phyloP scores from a whole-genome alignment of 2,888 invertebrate genomes.

The Petrolisthes cinctipes region DNA sequence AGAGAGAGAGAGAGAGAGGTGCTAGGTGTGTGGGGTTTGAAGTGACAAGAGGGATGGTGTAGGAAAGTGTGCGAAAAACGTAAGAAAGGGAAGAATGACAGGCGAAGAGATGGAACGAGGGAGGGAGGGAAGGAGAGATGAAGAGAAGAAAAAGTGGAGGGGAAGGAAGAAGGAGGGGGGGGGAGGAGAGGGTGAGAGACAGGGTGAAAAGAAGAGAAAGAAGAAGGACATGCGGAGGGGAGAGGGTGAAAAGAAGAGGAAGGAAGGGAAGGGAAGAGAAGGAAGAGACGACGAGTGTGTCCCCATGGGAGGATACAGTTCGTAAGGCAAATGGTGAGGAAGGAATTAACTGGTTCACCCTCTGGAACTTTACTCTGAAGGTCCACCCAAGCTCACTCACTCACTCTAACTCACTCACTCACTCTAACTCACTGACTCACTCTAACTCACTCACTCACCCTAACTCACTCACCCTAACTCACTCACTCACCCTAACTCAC shows the following conservation, averaged over 20 bases:
- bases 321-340: not conserved
- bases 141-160: constrained; percentile 1
- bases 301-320: not conserved
- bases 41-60: not conserved
- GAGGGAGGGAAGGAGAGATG: constrained; percentile 11
- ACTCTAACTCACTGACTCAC: not conserved
- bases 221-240: not conserved
- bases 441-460: no score
- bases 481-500: not conserved
- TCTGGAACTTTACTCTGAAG: not conserved
- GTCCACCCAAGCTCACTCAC: not conserved
- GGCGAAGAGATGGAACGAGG: not conserved
- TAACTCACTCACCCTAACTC: not conserved
- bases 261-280: no score
- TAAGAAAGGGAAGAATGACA: not conserved
- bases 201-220: not conserved
- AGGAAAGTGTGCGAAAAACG: not conserved
- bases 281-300: not conserved
- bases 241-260: not conserved
- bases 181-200: not conserved
- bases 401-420: not conserved
- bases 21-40: not conserved
- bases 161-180: not conserved
- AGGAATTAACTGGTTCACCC: not conserved
- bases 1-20: not conserved